Base-by-base conservation (phyloP, 2,797 vertebrate species). In the Typhlichthys eigenmanni region DNA sequence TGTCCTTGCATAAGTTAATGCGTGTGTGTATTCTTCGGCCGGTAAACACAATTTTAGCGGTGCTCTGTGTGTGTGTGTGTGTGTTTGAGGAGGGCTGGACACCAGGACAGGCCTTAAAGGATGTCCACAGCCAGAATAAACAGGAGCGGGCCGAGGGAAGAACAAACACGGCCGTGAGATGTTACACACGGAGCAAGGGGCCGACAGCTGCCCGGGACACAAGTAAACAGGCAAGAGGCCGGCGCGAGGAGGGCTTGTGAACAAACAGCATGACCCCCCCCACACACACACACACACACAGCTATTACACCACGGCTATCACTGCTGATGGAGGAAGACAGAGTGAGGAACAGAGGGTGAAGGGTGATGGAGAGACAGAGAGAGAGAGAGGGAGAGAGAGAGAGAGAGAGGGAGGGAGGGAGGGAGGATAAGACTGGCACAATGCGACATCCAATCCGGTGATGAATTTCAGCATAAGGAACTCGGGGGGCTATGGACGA, bases 401-500 rank as follows among this genome's bases (percentile, higher is more conserved):
- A 7, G 24, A 38, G 13, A 6, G 32, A 6, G 24, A 13, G 24
- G 67, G 55, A 3, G 57, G 55, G 64, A 14, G 46, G 50, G 38
- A 17, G 45, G 45, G 19, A 53, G 46, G 64, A 47, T 50, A 5
- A 73, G 77, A 85, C 83, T 84, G 79, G 84, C 84, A 87, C 86
- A 86, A 90, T 93, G 88, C 87, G 84, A 93, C 85, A 92, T 79
- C 84, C 94, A 88, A 94, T 72, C 85, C 82, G 80, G 88, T 94
- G 93, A 96, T 95, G 93, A 94, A 95, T 94, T 93, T 95, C 93
- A 92, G 92, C 92, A 90, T 86, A 89, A 91, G 92, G 94, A 92
- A 96, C 93, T 95, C 92, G 95, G 95, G 24, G 95, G 94, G 93
- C 94, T 92, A 93, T 91, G 91, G 93, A 91, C 89, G 90, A 96